Evolutionary conservation across 2,797 vertebrate species (phyloP), one percentile per base, ranked within the genome.

Genomic region (Pantherophis alleghaniensis): DNA sequence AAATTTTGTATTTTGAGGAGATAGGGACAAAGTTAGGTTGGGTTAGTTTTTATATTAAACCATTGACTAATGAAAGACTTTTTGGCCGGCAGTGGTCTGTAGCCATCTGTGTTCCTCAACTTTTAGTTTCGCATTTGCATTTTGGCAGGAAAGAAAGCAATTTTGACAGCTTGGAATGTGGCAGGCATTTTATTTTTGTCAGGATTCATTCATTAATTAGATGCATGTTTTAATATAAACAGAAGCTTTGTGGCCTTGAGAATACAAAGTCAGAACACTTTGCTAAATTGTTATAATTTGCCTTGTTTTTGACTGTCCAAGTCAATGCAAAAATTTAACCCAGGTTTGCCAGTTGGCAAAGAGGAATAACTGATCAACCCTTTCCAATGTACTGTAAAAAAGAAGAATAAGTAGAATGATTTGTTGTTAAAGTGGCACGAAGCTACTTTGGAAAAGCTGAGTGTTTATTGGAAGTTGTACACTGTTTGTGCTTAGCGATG

Each of bases 141-240:
- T 92, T 47, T 91, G 91, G 61, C 86, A 88, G 55, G 60, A 92
- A 90, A 91, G 66, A 61, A 53, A 42, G 5, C 83, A 57, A n/a
- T 90, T 1, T 24, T 95, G 91, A 28, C 22, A 91, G 69, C 22
- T 66, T 56, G 56, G 69, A 74, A 22, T 57, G 47, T 22, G 22
- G 11, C 57, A 79, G 37, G n/a, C 20, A 22, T 7, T 16, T 16
- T 91, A 59, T 22, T 61, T 88, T 86, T 89, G 91, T 89, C 63
- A 61, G 3, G 18, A 2, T 95, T 89, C 2, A 26, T 0, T 0
- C 32, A 93, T 47, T 91, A 89, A 90, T 24, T 91, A 37, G n/a
- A 90, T 89, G 47, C 24, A 47, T 53, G 22, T 24, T 91, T 94
- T 83, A 88, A 88, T 28, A 61, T 88, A 86, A 32, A 26, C 63